phyloP scores from a whole-genome alignment of 1,140 invertebrate genomes.

The Platyura marginata region DNA sequence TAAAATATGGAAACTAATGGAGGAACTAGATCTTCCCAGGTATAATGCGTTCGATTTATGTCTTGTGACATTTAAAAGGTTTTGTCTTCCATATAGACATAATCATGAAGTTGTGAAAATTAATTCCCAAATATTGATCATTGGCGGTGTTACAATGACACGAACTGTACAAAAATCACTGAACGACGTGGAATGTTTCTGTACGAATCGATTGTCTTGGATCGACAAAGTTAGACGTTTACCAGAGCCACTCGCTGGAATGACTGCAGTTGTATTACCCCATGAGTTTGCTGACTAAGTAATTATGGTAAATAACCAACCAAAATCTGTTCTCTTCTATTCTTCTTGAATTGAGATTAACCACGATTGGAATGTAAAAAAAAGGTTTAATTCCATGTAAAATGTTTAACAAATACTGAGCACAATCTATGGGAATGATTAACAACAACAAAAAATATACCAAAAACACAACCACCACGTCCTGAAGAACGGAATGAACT shows the following conservation, averaged over 20 bases:
- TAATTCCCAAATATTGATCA: not conserved
- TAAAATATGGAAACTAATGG: not conserved
- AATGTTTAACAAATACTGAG: too few species aligned
- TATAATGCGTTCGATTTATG: not conserved
- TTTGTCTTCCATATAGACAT: not conserved
- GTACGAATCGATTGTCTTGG: not conserved
- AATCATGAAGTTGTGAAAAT: not conserved
- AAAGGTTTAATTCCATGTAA: too few species aligned
- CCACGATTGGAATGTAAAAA: too few species aligned
- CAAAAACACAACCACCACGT: too few species aligned
- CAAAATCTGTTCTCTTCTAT: too few species aligned
- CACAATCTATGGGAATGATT: too few species aligned
- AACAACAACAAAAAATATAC: too few species aligned
- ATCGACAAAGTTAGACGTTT: not conserved
- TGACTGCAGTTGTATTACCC: not conserved
- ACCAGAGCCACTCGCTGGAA: not conserved
- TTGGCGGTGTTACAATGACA: not conserved
- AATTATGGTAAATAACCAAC: too few species aligned
- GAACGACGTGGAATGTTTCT: constrained; percentile 1
- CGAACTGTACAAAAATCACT: not conserved
- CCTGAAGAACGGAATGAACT: too few species aligned
- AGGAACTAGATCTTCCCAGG: not conserved
- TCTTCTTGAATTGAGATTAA: too few species aligned
- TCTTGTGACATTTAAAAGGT: not conserved
- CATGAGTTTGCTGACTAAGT: too few species aligned